Conservation (phyloP, 1,140 invertebrate genomes). For the Drosophila littoralis region DNA sequence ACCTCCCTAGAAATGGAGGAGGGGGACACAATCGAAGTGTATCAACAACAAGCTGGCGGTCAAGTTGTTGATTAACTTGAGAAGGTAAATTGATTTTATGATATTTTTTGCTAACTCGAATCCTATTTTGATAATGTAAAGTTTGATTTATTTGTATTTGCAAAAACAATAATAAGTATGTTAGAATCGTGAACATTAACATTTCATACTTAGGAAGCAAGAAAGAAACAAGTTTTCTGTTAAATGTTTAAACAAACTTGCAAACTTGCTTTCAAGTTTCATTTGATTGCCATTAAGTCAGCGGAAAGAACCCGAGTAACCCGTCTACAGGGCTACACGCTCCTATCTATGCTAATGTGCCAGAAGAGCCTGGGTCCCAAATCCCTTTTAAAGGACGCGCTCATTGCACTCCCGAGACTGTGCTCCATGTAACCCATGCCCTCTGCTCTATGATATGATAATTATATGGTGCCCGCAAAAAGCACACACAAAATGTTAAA, state of each 20-base stretch:
- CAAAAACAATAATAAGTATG: too few species aligned
- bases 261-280: background rate
- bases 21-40: slow-evolving; percentile 97
- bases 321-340: slow-evolving; percentile 1
- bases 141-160: too few species aligned
- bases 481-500: slow-evolving; percentile 72
- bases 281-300: slow-evolving; percentile 19
- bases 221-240: too few species aligned
- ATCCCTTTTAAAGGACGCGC: slow-evolving; percentile 54
- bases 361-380: slow-evolving; percentile 20
- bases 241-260: too few species aligned
- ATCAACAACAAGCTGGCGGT: slow-evolving; percentile 96
- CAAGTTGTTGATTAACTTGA: too few species aligned
- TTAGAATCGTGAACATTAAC: too few species aligned
- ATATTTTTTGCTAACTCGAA: too few species aligned
- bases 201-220: too few species aligned
- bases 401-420: slow-evolving; percentile 66
- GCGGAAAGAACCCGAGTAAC: background rate
- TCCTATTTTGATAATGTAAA: too few species aligned
- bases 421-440: slow-evolving; percentile 11
- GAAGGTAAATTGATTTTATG: too few species aligned
- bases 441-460: slow-evolving; percentile 67
- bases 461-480: slow-evolving; percentile 73
- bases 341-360: slow-evolving; percentile 46
- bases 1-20: slow-evolving; percentile 96